Conservation (phyloP, 1,140 invertebrate genomes). For the Hyposmocoma kahamanoa region DNA sequence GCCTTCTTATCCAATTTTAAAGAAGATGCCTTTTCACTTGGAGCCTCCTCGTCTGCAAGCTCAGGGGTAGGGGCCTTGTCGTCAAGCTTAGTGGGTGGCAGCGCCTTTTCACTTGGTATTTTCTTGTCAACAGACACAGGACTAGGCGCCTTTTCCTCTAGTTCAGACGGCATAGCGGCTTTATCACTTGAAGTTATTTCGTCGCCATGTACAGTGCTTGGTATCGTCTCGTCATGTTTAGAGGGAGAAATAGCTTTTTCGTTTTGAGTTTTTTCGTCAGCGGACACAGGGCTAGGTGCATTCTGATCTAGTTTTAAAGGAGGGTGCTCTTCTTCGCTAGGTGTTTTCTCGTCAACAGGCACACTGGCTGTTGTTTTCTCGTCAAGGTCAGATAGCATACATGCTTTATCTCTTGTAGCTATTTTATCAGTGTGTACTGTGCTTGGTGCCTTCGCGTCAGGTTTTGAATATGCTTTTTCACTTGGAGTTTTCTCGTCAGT, state of each 20-base stretch:
- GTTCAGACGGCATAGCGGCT: not conserved
- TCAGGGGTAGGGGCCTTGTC: not conserved
- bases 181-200: too few relatives aligned
- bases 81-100: not conserved
- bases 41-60: constrained; percentile 3
- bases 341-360: not conserved
- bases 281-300: not conserved
- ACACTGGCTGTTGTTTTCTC: constrained; percentile 4
- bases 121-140: not conserved
- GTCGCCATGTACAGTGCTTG: too few relatives aligned
- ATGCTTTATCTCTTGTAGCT: not conserved
- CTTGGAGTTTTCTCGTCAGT: constrained; percentile 5
- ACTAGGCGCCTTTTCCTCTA: constrained; percentile 7
- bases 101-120: not conserved
- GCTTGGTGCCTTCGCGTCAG: not conserved
- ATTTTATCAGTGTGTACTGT: not conserved
- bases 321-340: not conserved
- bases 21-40: not conserved
- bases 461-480: not conserved
- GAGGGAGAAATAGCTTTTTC: too few relatives aligned
- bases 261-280: too few relatives aligned
- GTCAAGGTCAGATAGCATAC: not conserved
- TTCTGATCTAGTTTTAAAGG: not conserved
- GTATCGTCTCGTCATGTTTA: too few relatives aligned
- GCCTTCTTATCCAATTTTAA: not conserved